These are phyloP conservation scores for Meiosimyza decipiens DNA, from an alignment of 2,888 invertebrate species.

Conservation along the genomic window DNA sequence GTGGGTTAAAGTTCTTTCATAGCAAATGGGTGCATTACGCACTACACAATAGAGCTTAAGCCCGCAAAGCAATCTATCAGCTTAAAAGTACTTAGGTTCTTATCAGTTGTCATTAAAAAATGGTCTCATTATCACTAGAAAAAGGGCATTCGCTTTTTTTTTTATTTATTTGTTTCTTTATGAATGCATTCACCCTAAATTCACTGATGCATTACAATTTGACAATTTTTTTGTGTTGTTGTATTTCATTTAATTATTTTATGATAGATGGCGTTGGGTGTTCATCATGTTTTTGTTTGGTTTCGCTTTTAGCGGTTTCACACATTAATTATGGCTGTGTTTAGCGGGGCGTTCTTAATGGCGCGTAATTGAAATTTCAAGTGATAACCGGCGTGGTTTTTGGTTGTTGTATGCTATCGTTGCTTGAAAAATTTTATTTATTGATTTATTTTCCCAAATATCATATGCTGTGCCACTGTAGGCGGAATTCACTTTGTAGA, in stretches of 20 bases:
- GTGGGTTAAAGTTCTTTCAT: background rate
- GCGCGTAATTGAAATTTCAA: slow-evolving; percentile 15
- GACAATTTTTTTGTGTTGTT: background rate
- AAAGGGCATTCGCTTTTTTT: slow-evolving; percentile 17
- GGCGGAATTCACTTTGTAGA: no score
- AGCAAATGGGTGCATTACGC: background rate
- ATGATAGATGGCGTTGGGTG: slow-evolving; percentile 18
- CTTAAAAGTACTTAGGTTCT: background rate
- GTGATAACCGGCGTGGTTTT: slow-evolving; percentile 3
- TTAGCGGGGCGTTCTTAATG: slow-evolving; percentile 17
- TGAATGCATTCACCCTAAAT: background rate
- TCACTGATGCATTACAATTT: slow-evolving; percentile 7
- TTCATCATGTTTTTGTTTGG: background rate
- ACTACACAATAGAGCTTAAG: background rate
- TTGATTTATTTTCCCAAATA: no score
- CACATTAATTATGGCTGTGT: slow-evolving; percentile 19
- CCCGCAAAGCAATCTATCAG: slow-evolving; percentile 1
- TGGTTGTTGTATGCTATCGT: no score
- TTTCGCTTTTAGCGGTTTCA: slow-evolving; percentile 15
- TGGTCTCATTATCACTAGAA: slow-evolving; percentile 1
- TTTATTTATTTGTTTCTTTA: background rate
- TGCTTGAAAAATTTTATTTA: no score
- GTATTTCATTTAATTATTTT: slow-evolving; percentile 1
- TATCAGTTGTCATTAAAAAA: background rate
- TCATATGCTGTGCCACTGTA: no score